These are phyloP conservation scores for Brachionus rubens DNA, from an alignment of 1,140 invertebrate species.

Conservation along the genomic window DNA sequence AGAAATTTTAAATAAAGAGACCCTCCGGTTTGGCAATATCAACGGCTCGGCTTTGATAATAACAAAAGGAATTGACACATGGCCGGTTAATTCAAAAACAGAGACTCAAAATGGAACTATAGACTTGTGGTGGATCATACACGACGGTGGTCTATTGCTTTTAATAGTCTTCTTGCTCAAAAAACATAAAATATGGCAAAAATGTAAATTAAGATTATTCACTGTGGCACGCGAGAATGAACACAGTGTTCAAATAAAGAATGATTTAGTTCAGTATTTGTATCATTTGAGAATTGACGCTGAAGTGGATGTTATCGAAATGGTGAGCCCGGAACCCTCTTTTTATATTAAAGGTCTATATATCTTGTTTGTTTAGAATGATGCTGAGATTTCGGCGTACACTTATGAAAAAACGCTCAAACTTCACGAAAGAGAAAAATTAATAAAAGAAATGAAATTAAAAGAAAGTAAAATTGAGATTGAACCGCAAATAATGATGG, in stretches of 20 bases:
- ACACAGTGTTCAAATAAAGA: slow-evolving; percentile 99
- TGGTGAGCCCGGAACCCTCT: slow-evolving; percentile 67
- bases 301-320: slow-evolving; percentile 97
- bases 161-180: slow-evolving; percentile 90
- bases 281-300: slow-evolving; percentile 96
- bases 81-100: slow-evolving; percentile 81
- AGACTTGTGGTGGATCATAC: slow-evolving; percentile 99
- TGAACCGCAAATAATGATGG: slow-evolving; percentile 7
- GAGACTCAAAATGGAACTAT: slow-evolving; percentile 72
- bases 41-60: slow-evolving; percentile 68
- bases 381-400: slow-evolving; percentile 93
- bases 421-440: slow-evolving; percentile 98
- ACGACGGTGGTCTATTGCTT: slow-evolving; percentile 96
- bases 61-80: slow-evolving; percentile 93
- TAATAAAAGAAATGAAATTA: slow-evolving; percentile 77
- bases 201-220: slow-evolving; percentile 95
- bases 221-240: slow-evolving; percentile 98
- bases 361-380: slow-evolving; percentile 67
- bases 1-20: slow-evolving; percentile 51
- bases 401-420: slow-evolving; percentile 96
- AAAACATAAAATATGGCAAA: slow-evolving; percentile 89
- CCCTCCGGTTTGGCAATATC: slow-evolving; percentile 49
- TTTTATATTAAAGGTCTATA: neutral
- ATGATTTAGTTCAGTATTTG: slow-evolving; percentile 93
- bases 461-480: slow-evolving; percentile 26